phyloP scores from a whole-genome alignment of 2,113 vertebrate genomes.

The Ciconia stormi region DNA sequence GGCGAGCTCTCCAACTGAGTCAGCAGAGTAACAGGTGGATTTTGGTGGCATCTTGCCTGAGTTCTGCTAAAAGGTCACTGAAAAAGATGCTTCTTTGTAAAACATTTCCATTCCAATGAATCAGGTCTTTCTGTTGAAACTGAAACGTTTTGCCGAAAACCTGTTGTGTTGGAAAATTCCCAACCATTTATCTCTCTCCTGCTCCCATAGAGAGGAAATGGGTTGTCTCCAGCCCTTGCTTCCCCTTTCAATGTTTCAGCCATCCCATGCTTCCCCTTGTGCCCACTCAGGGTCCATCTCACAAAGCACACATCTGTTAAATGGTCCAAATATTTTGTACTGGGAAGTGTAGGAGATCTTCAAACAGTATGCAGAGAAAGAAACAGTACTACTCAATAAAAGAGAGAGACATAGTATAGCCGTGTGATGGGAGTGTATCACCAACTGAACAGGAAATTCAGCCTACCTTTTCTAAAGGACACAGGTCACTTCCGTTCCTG shows the following conservation, averaged over 20 bases:
- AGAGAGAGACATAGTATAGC: background rate
- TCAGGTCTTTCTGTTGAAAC: slow-evolving; percentile 45
- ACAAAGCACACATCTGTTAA: background rate
- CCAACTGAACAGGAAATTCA: background rate
- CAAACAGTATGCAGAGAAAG: background rate
- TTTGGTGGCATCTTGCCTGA: background rate
- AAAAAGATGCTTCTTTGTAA: slow-evolving; percentile 55
- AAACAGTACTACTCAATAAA: background rate
- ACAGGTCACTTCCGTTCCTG: background rate
- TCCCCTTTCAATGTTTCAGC: background rate
- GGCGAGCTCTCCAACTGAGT: background rate
- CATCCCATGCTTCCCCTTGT: background rate
- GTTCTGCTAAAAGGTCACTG: slow-evolving; percentile 8
- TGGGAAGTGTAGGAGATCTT: background rate
- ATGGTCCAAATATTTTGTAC: background rate
- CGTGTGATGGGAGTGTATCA: background rate
- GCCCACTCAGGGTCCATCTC: background rate
- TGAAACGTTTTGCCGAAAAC: slow-evolving; percentile 55
- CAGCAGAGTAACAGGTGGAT: slow-evolving; percentile 12
- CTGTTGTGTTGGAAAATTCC: slow-evolving; percentile 55
- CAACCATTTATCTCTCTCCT: slow-evolving; percentile 11
- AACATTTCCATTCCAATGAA: slow-evolving; percentile 62
- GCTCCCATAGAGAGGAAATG: background rate
- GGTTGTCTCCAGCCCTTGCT: background rate
- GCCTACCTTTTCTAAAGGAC: background rate